phyloP scores from a whole-genome alignment of 2,113 vertebrate species.

The Emberiza fucata region DNA sequence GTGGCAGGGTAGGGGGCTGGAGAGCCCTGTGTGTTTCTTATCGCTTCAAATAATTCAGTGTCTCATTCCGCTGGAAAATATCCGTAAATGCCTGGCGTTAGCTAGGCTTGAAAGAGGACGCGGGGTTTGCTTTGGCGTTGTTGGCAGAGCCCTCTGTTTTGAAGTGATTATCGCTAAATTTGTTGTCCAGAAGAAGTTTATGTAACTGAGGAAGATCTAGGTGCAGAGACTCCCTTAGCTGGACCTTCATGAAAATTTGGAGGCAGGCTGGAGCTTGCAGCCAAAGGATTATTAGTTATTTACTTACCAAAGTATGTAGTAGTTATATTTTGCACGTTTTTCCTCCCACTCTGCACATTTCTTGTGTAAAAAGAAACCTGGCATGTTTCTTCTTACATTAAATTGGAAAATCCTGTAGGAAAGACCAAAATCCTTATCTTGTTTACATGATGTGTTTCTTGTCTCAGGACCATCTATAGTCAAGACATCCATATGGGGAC shows the following conservation, averaged over 20 bases:
- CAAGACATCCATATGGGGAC: neutral
- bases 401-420: neutral
- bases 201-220: neutral
- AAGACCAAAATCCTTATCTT: neutral
- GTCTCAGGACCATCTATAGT: neutral
- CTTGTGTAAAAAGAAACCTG: neutral
- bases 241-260: neutral
- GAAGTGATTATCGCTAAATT: neutral
- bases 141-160: neutral
- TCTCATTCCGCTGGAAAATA: neutral
- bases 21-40: fast-evolving
- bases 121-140: neutral
- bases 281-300: neutral
- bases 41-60: fast-evolving
- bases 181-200: neutral
- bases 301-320: neutral
- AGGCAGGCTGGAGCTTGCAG: neutral
- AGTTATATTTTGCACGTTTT: neutral
- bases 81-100: neutral
- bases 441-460: neutral
- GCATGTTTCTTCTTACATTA: neutral
- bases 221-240: neutral
- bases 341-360: fast-evolving
- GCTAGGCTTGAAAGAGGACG: fast-evolving
- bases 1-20: neutral